Base-by-base conservation (phyloP, 2,888 invertebrate species). In the Sycophila texana region DNA sequence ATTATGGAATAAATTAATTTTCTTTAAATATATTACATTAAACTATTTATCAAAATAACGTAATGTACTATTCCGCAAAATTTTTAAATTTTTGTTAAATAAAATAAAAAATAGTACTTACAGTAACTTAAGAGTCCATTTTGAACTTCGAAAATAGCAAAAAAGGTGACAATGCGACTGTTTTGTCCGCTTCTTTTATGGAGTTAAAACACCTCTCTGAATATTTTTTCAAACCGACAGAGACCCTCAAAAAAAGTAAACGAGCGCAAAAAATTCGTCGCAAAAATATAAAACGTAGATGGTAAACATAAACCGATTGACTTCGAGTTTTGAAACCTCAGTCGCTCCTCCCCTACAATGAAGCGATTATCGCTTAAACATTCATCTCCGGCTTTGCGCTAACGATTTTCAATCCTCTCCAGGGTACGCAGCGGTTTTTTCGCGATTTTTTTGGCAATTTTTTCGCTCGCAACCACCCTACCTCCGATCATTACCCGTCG, bases 381-480 rank as follows among this genome's bases (percentile, higher is more conserved):
- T 14, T 55, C n/a, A 20, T 14, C 10, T 51, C 26, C 22, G 26
- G 7, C 20, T 53, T 14, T 4, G 12, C n/a, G 0, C 13, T 53
- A 20, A 73, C 12, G 51, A 39, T 4, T 51, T 39, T 18, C 63
- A 73, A 73, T 73, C 53, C 39, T 1, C 2, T 4, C 2, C 16
- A 5, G n/a, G 22, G 20, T 49, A 30, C 60, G 71, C 49, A 22
- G 3, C 63, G 16, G 53, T 73, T 73, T 73, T 73, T 73, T 63
- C 30, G 72, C 72, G 30, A 72, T 74, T 66, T 73, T 73, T 73
- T 73, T 63, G 7, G 16, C 66, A 58, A 49, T 57, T 74, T 74
- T 67, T 74, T 74, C 74, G 26, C 58, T 74, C 67, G 18, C 16
- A 14, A 22, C 22, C 49, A 2, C n/a, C 63, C 12, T 53, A 51